Base-by-base conservation (phyloP, 1,140 invertebrate species). In the Coenobita brevimanus region DNA sequence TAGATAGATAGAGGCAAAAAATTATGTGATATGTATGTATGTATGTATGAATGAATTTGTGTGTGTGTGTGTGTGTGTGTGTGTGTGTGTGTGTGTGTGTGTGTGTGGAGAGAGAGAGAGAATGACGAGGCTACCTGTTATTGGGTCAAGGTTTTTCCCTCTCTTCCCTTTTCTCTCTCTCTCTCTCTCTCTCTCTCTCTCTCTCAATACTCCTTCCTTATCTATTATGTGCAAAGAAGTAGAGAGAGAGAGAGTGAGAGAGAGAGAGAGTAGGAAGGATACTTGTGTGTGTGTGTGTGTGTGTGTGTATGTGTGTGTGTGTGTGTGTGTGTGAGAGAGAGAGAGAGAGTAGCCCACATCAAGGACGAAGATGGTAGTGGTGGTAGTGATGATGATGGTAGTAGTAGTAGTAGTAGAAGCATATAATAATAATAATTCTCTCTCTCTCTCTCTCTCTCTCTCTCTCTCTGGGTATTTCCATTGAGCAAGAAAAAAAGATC, bases 171-270 rank as follows among this genome's bases (percentile, higher is more conserved):
- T 17, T 76, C 15, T 76, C 27, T 76, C 15, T 76, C 27, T 76
- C 15, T 76, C 27, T 76, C 15, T 76, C 27, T 76, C 15, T 76
- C 27, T 76, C 15, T 76, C 27, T 76, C 15, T 76, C 27, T 76
- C 15, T 76, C 27, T 41, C 15, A 33, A 76, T 41, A 6, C 24
- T 17, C 38, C 1, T 76, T 33, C 38, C 15, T 76, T 33, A 15
- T 17, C 24, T 33, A 33, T 17, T 41, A 76, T 76, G 1, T 76
- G 38, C 2, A 21, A n/a, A 36, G 1, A 15, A 33, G 3, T 41
- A n/a, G 46, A 50, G 46, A 50, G 46, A 50, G 46, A 50, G 46
- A n/a, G 46, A 50, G 46, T 8, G 46, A 50, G 46, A 50, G 46
- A 17, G 17, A 17, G 17, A 17, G 3, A 17, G 17, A 1, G 0